Conservation (phyloP, 1,140 invertebrate genomes). For the Hyles euphorbiae region DNA sequence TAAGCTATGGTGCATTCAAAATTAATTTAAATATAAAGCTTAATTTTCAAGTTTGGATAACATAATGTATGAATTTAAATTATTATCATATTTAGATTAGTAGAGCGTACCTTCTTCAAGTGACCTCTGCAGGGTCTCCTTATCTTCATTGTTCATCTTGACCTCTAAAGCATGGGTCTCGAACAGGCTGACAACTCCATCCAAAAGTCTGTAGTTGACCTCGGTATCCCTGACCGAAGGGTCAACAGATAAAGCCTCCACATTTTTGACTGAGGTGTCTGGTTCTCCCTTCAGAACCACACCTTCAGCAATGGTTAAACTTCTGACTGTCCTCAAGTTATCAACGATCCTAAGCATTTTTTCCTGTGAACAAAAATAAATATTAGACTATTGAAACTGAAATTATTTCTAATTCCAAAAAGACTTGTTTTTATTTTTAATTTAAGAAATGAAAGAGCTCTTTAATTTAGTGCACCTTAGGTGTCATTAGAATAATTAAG, state of each 20-base stretch:
- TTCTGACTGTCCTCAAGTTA: conserved; percentile 50
- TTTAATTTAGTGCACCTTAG: no score
- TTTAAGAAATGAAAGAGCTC: background rate
- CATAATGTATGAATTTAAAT: no score
- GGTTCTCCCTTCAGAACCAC: conserved; percentile 54
- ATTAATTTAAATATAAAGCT: no score
- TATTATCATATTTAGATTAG: no score
- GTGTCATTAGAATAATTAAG: no score
- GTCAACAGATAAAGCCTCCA: conserved; percentile 55
- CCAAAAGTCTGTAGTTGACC: conserved; percentile 61
- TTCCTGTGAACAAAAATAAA: conserved; percentile 48
- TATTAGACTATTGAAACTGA: conserved; percentile 1
- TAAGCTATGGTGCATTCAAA: no score
- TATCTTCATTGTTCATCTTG: conserved; percentile 64
- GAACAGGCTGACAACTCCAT: conserved; percentile 61
- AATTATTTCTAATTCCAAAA: background rate
- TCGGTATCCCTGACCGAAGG: conserved; percentile 57
- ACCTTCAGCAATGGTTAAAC: conserved; percentile 55
- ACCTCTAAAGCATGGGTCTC: conserved; percentile 64
- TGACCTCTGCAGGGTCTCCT: conserved; percentile 58
- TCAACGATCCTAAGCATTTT: conserved; percentile 63
- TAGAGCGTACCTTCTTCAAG: conserved; percentile 59
- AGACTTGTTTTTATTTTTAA: background rate
- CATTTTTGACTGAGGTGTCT: conserved; percentile 42
- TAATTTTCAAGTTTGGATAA: no score